These are phyloP conservation scores for Neotoxoptera formosana DNA, from an alignment of 1,140 invertebrate genomes.

Conservation along the genomic window DNA sequence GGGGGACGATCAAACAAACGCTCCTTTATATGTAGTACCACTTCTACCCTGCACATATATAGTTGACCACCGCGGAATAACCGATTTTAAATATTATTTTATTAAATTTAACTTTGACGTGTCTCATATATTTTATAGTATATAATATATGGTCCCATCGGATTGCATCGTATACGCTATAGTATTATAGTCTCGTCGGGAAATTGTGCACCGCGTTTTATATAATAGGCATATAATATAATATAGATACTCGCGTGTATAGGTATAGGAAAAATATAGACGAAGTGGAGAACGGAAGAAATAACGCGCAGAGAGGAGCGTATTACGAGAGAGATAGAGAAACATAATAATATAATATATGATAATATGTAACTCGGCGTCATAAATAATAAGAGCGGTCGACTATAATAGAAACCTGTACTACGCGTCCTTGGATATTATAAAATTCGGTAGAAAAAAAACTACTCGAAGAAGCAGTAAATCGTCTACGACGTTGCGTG, in stretches of 20 bases:
- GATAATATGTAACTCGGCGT: background rate
- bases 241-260: background rate
- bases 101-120: background rate
- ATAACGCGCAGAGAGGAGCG: background rate
- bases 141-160: too few species aligned
- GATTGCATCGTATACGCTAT: background rate
- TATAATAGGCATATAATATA: background rate
- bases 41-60: background rate
- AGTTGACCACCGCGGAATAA: background rate
- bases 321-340: background rate
- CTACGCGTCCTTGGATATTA: conserved; percentile 47
- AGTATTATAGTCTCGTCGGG: background rate
- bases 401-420: conserved; percentile 53
- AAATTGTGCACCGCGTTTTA: background rate
- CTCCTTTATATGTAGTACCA: background rate
- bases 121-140: background rate
- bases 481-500: conserved; percentile 39
- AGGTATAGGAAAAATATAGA: background rate
- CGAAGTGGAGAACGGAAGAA: background rate
- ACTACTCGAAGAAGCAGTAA: conserved; percentile 36
- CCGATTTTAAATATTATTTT: background rate
- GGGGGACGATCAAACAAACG: background rate
- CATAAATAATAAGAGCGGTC: conserved; percentile 49
- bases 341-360: background rate
- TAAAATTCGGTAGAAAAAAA: conserved; percentile 49